Base-by-base conservation (phyloP, 2,113 vertebrate genomes). In the Solea senegalensis region DNA sequence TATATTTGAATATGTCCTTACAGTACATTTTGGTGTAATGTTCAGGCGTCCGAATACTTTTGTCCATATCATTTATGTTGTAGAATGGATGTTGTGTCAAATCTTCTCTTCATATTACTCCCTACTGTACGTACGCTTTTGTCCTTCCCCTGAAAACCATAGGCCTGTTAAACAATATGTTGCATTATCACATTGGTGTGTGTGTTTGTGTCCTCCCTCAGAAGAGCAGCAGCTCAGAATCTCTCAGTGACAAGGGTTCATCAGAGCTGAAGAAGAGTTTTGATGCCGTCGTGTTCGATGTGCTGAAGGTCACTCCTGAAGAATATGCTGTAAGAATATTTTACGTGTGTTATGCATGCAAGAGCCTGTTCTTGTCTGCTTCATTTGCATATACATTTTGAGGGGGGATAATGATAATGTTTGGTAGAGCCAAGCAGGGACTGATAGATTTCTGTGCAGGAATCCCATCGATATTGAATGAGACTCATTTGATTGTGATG, bases 161-260 rank as follows among this genome's bases (percentile, higher is more conserved):
- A 8, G n/a, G 7, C 16, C 13, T 44, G 6, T 9, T 51, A 12
- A 51, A 44, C 1, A 4, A 4, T 34, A 21, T 13, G 8, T 16
- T 58, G 15, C 40, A 16, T 43, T 43, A 39, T 15, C 43, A 28
- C 26, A 6, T 67, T 26, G 66, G 15, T 6, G 8, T 53, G 8
- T 53, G 5, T 59, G 13, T 69, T 2, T 72, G 10, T 74, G 27
- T 83, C 4, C 7, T 15, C 5, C 26, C 43, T 3, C 54, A 99
- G 98, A 97, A 93, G 91, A 97, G 96, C 91, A 98, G 96, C 95
- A 99, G 98, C 88, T 97, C 96, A 0, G 98, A 98, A 80, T 99
- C 98, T 60, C 91, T 99, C 90, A 98, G 97, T 88, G 98, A 99
- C 72, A 97, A 95, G 83, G 96, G 93, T 61, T 97, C 97, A 28